These are phyloP conservation scores for Callipepla squamata DNA, from an alignment of 2,113 vertebrate species.

Conservation along the genomic window DNA sequence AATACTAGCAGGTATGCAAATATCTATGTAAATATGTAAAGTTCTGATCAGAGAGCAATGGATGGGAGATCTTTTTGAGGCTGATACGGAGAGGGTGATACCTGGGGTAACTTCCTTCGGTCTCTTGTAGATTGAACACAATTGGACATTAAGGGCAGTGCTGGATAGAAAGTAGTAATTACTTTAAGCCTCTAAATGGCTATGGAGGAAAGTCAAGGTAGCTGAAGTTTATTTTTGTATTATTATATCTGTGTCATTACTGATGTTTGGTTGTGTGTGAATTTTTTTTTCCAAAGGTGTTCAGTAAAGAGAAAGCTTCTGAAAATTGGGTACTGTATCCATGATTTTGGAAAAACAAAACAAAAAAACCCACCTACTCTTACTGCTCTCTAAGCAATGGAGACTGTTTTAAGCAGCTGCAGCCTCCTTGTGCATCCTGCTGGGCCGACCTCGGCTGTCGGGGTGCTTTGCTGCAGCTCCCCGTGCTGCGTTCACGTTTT, in stretches of 20 bases:
- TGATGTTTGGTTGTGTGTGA: background rate
- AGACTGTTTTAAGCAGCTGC: background rate
- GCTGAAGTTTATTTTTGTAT: background rate
- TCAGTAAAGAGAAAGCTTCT: background rate
- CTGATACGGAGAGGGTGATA: background rate
- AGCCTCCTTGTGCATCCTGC: background rate
- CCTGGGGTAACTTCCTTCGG: slow-evolving; percentile 51
- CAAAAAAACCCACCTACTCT: background rate
- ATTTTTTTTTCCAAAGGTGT: background rate
- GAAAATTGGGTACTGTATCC: background rate
- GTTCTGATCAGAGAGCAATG: background rate
- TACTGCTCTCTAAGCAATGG: background rate
- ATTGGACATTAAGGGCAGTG: background rate
- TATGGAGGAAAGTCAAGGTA: background rate
- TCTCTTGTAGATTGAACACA: background rate
- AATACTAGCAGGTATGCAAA: background rate
- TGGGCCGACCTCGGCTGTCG: background rate
- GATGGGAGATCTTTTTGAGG: background rate
- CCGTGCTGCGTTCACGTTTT: background rate
- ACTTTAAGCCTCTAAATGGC: slow-evolving; percentile 12
- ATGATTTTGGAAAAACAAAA: background rate
- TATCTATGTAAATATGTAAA: background rate
- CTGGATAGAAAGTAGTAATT: slow-evolving; percentile 14
- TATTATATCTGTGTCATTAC: background rate
- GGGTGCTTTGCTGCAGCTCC: background rate